Conservation (phyloP, 2,113 vertebrate species). For the Plecotus auritus region DNA sequence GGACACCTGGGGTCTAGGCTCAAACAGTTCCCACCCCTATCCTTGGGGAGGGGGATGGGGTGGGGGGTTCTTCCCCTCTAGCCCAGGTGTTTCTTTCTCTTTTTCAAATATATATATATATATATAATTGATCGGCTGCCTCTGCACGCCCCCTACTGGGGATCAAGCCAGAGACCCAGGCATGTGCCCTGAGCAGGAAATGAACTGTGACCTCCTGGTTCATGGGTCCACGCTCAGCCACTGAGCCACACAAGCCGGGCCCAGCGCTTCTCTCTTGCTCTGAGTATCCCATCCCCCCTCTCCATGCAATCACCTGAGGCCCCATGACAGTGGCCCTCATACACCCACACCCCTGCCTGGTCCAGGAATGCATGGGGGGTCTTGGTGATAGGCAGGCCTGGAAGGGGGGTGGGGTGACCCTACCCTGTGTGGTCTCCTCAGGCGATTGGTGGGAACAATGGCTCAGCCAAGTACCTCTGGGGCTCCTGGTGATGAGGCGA, state of each 20-base stretch:
- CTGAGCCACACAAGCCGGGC: no score
- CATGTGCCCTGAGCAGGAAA: no score
- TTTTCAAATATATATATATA: no score
- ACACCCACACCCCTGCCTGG: background rate
- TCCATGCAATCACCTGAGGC: background rate
- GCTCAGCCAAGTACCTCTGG: background rate
- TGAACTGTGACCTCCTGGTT: no score
- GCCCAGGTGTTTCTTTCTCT: background rate
- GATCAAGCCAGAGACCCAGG: no score
- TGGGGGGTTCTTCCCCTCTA: background rate
- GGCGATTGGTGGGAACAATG: background rate
- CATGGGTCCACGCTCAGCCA: no score
- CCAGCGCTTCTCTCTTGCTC: background rate
- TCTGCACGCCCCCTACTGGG: no score
- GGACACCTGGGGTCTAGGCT: background rate
- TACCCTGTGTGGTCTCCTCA: background rate
- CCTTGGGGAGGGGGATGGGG: no score
- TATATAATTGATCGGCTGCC: no score
- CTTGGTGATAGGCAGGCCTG: background rate
- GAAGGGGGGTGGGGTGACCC: background rate
- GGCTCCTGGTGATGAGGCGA: background rate
- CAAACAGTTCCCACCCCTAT: background rate
- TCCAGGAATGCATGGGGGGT: background rate
- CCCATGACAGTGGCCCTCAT: background rate
- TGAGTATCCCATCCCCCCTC: background rate